Evolutionary conservation across 1,140 invertebrate species (phyloP), one percentile per base, ranked within the genome.

Genomic region (Argopecten irradians): DNA sequence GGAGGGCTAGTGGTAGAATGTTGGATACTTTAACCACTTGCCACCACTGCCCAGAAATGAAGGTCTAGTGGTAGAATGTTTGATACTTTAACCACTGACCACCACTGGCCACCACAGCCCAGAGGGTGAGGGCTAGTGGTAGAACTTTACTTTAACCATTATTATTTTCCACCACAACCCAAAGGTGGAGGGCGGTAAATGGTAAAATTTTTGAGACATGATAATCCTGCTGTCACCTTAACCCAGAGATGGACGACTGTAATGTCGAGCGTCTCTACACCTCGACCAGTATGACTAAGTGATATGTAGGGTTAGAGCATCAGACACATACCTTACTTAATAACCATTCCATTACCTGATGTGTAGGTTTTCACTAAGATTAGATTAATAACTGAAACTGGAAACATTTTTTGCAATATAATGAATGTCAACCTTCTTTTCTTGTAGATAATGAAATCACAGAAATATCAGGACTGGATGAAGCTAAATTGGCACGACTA

Each of bases 391-490:
- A 83, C 16, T 32, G 33, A 32, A 16, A 13, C 28, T 83, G 16
- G 28, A 43, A 46, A 46, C 33, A 43, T 13, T n/a, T 85, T 33
- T 9, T 16, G n/a, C 34, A 35, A 22, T 19, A 85, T 33, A 86
- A 33, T n/a, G n/a, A n/a, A n/a, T n/a, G n/a, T n/a, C n/a, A n/a
- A 34, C 85, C 1, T 13, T 34, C n/a, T 88, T 89, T 83, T 35
- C 39, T 91, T 93, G 41, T 91, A 94, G 94, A 93, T 88, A 95
- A 95, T 92, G 90, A 92, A 83, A 94, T 94, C 33, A 90, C 90
- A 43, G 89, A 92, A 34, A 89, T 94, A 2, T 89, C 91, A 85
- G 93, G 92, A 32, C 88, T 95, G 13, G 94, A 95, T 89, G 87
- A 91, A n/a, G 84, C 84, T 0, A 93, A 93, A 85, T 88, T 95